Evolutionary conservation across 1,140 invertebrate species (phyloP).

Genomic region (Drosophila sp.): DNA sequence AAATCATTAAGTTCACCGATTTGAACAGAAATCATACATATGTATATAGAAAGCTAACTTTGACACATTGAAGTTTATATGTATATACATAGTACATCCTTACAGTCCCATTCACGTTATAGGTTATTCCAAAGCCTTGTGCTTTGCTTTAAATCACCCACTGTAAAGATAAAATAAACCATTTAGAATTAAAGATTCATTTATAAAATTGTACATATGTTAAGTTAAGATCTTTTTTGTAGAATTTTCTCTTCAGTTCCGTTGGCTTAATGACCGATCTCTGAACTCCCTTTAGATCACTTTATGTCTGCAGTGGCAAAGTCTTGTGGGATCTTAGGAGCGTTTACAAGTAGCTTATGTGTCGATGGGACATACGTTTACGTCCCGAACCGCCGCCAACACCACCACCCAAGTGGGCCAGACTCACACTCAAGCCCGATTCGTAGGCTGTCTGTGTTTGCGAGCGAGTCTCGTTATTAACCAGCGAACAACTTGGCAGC

Average conservation of each 20-base stretch:
- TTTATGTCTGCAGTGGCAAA: slow-evolving; percentile 23
- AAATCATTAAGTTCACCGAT: slow-evolving; percentile 1
- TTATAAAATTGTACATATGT: neutral
- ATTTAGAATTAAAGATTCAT: neutral
- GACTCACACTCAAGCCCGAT: slow-evolving; percentile 72
- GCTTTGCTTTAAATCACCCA: neutral
- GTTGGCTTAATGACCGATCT: neutral
- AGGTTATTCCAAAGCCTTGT: too few relatives aligned
- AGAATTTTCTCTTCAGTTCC: neutral
- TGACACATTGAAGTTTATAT: too few relatives aligned
- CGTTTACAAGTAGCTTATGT: slow-evolving; percentile 67
- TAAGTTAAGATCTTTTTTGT: neutral
- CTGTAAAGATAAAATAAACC: too few relatives aligned
- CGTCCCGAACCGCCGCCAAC: slow-evolving; percentile 54
- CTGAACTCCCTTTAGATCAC: neutral
- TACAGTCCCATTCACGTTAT: too few relatives aligned
- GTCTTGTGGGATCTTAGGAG: slow-evolving; percentile 32
- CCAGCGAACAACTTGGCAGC: slow-evolving; percentile 67
- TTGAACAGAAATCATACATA: neutral
- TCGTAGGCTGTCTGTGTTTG: slow-evolving; percentile 76
- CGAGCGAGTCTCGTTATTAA: slow-evolving; percentile 72
- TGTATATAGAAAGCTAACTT: too few relatives aligned
- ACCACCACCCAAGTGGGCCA: slow-evolving; percentile 63
- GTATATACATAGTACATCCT: too few relatives aligned
- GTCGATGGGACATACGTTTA: slow-evolving; percentile 61